phyloP scores from a whole-genome alignment of 2,888 invertebrate species.

The Folsomia manolachei region DNA sequence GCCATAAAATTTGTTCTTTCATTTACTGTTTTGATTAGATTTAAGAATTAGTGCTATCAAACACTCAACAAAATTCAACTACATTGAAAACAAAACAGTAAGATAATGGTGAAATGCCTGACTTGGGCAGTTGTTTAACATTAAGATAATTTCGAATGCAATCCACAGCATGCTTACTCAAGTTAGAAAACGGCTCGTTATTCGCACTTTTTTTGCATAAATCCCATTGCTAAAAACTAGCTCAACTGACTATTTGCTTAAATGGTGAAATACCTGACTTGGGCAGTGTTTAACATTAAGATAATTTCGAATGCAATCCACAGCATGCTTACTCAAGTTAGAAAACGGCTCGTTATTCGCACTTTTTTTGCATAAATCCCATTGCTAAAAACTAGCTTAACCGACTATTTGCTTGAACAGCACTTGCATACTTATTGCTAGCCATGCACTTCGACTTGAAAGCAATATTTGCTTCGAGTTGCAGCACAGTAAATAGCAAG shows the following conservation, averaged over 20 bases:
- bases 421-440: neutral
- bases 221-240: neutral
- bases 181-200: neutral
- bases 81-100: too few relatives aligned
- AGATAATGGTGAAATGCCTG: too few relatives aligned
- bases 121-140: neutral
- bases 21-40: too few relatives aligned
- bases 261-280: too few relatives aligned
- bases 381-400: neutral
- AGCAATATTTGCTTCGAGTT: neutral
- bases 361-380: neutral
- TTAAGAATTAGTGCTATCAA: too few relatives aligned
- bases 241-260: neutral
- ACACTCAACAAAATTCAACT: too few relatives aligned
- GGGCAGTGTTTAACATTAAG: neutral
- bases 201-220: neutral
- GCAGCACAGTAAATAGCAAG: neutral
- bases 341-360: neutral
- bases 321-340: neutral
- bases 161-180: neutral
- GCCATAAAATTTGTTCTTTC: too few relatives aligned
- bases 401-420: neutral
- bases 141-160: neutral
- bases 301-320: neutral
- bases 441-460: neutral